Conservation (phyloP, 2,113 vertebrate species). For the Dissostichus mawsoni region DNA sequence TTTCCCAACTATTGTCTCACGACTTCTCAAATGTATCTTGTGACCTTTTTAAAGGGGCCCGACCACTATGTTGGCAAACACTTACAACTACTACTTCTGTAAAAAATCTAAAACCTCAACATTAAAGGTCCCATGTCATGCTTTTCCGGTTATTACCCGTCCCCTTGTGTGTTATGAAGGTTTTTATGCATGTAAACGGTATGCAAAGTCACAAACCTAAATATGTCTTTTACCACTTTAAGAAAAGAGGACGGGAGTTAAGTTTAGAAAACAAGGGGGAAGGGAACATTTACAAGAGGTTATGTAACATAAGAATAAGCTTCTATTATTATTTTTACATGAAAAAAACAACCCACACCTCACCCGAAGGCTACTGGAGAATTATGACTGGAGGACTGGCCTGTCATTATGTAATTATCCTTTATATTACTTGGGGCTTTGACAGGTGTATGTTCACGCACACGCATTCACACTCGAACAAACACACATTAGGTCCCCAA, state of each 20-base stretch:
- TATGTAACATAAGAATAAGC: background rate
- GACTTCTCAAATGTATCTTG: no score
- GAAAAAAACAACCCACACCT: slow-evolving; percentile 29
- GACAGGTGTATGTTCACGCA: slow-evolving; percentile 32
- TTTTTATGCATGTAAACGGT: no score
- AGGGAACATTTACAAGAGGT: background rate
- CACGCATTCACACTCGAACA: slow-evolving; percentile 14
- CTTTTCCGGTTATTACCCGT: no score
- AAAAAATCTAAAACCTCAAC: background rate
- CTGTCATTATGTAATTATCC: slow-evolving; percentile 63
- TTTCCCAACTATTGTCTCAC: no score
- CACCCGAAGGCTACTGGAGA: slow-evolving; percentile 37
- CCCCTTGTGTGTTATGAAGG: no score
- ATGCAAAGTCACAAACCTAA: background rate
- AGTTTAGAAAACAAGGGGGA: background rate
- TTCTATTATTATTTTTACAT: slow-evolving; percentile 2
- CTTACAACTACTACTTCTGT: background rate
- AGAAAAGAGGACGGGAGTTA: background rate
- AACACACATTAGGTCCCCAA: slow-evolving; percentile 21
- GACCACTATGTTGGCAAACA: background rate
- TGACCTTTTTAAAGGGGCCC: no score
- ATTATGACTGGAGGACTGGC: slow-evolving; percentile 43
- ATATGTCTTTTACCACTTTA: background rate
- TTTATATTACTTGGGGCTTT: slow-evolving; percentile 23
- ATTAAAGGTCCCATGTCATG: background rate